A percentile compares a stretch with the other conserved stretches of the same genome.
phyloP scores from a whole-genome alignment of 1,140 invertebrate genomes.

The Vanessa atalanta region DNA sequence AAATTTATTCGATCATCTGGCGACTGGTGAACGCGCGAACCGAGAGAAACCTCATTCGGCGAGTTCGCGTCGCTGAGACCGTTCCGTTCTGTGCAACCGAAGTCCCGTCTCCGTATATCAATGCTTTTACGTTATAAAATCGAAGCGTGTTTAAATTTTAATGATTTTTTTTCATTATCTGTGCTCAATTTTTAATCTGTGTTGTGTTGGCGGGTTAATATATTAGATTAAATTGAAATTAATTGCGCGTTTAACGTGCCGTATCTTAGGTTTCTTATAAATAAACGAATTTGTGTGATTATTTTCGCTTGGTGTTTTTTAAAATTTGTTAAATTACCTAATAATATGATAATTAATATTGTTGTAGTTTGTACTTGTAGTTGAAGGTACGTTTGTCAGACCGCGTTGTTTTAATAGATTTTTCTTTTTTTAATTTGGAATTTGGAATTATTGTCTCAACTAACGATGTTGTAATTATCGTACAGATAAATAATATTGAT shows the following conservation, averaged over 20 bases:
- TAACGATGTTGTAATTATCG: no score
- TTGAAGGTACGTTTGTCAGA: no score
- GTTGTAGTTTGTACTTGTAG: no score
- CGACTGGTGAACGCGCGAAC: not conserved
- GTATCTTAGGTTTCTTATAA: not conserved
- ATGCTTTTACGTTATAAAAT: not conserved
- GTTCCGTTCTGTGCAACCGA: not conserved
- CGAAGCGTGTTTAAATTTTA: conserved; percentile 11
- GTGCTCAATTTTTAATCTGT: conserved; percentile 4
- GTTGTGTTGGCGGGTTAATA: conserved; percentile 8
- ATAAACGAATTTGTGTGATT: not conserved
- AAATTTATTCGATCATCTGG: conserved; percentile 21
- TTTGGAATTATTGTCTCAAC: no score
- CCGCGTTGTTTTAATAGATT: no score
- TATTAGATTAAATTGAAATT: not conserved
- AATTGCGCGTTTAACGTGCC: not conserved
- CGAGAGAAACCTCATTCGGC: conserved; percentile 23
- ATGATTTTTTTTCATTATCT: not conserved
- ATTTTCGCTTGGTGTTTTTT: not conserved
- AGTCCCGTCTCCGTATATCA: not conserved
- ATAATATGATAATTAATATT: no score
- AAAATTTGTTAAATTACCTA: no score
- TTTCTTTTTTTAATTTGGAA: no score
- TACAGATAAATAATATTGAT: no score
- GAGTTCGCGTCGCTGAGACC: conserved; percentile 9